phyloP scores from a whole-genome alignment of 2,888 invertebrate species.

The Thyatira batis region DNA sequence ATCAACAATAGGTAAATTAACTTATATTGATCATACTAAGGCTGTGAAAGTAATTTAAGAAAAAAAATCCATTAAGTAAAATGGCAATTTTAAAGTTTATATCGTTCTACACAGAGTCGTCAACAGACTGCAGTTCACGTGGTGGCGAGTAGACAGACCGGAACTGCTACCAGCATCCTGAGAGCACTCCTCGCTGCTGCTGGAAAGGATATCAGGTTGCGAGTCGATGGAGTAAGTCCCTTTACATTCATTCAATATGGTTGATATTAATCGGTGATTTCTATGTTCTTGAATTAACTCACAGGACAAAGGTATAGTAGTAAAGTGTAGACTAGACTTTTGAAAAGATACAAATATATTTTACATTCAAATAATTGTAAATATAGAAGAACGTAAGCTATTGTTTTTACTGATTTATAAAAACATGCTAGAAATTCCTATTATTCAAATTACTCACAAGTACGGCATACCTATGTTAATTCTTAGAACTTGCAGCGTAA shows the following conservation, averaged over 20 bases:
- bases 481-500: not conserved
- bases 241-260: not conserved
- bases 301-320: too few relatives aligned
- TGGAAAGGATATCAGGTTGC: constrained; percentile 93
- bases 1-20: too few relatives aligned
- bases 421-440: not conserved
- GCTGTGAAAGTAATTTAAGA: too few relatives aligned
- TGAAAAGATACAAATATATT: too few relatives aligned
- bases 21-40: too few relatives aligned
- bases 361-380: too few relatives aligned
- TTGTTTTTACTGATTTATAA: too few relatives aligned
- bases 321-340: too few relatives aligned
- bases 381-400: too few relatives aligned
- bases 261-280: not conserved
- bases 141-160: constrained; percentile 95
- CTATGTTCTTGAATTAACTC: too few relatives aligned
- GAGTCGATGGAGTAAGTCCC: constrained; percentile 93
- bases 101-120: constrained; percentile 85
- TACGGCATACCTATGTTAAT: not conserved
- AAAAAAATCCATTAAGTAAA: too few relatives aligned
- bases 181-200: constrained; percentile 93
- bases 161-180: constrained; percentile 95
- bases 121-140: constrained; percentile 97
- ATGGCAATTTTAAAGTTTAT: not conserved
- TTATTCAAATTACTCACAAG: not conserved